Percentiles rank a stretch among this genome's conserved stretches.
These are phyloP conservation scores for Danio tinwini DNA, from an alignment of 2,797 vertebrate species.

Conservation along the genomic window DNA sequence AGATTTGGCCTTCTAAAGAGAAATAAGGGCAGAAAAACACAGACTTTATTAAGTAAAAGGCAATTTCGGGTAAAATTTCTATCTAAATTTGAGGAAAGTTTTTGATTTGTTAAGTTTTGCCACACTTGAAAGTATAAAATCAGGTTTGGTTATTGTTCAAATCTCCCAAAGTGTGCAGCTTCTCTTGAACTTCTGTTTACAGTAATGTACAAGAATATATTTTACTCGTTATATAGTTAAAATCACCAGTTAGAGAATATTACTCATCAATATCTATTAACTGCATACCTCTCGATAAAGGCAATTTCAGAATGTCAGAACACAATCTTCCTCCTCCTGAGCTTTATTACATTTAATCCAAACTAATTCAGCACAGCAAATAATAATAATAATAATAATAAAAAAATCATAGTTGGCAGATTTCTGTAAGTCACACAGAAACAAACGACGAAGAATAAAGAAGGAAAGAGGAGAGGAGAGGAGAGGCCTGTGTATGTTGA, in stretches of 20 bases:
- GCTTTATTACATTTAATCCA: conserved; percentile 57
- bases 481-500: conserved; percentile 58
- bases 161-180: not conserved
- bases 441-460: conserved; percentile 69
- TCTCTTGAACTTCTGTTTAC: not conserved
- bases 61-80: conserved; percentile 8
- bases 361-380: conserved; percentile 59
- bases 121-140: conserved; percentile 24
- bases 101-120: not conserved
- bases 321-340: conserved; percentile 42
- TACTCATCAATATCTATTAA: not conserved
- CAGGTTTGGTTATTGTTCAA: not conserved
- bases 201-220: conserved; percentile 11
- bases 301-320: conserved; percentile 41
- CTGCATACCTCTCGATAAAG: not conserved
- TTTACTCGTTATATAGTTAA: not conserved
- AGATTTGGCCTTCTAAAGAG: not conserved
- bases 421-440: conserved; percentile 58
- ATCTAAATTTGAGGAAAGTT: not conserved
- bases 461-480: conserved; percentile 10
- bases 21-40: conserved; percentile 7
- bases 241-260: conserved; percentile 21
- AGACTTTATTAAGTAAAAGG: conserved; percentile 33
- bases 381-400: conserved; percentile 11
- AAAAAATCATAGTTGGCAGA: conserved; percentile 51